Evolutionary conservation across 2,888 invertebrate species (phyloP).

Genomic region (Acanthosepion esculentum): DNA sequence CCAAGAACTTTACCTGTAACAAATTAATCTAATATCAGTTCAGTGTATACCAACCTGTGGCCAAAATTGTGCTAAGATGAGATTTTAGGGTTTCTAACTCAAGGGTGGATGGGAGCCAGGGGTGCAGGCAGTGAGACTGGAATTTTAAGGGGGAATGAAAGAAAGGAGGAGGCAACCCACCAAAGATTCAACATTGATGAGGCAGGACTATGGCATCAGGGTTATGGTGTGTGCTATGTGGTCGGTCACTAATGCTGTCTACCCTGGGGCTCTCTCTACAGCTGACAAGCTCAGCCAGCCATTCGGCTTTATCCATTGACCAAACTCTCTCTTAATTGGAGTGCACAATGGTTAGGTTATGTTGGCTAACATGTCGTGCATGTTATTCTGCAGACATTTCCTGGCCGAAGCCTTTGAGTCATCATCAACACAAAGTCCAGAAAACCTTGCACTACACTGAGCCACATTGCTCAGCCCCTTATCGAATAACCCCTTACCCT

Average conservation of each 20-base stretch:
- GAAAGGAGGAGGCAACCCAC: neutral
- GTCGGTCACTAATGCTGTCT: constrained; percentile 2
- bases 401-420: constrained; percentile 33
- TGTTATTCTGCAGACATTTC: constrained; percentile 14
- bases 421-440: neutral
- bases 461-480: constrained; percentile 33
- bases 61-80: neutral
- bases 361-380: constrained; percentile 33
- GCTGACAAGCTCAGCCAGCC: constrained; percentile 13
- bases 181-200: neutral
- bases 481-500: neutral
- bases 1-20: neutral
- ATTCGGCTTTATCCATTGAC: constrained; percentile 21
- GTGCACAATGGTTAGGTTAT: constrained; percentile 21
- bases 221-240: constrained; percentile 33
- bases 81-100: neutral
- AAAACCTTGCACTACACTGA: neutral
- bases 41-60: neutral
- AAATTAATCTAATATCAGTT: neutral
- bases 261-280: constrained; percentile 6
- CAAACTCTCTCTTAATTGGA: constrained; percentile 7
- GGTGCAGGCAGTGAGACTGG: neutral
- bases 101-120: neutral
- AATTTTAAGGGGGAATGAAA: neutral
- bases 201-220: neutral